phyloP scores from a whole-genome alignment of 2,888 invertebrate genomes.

The Nemoura dubitans region DNA sequence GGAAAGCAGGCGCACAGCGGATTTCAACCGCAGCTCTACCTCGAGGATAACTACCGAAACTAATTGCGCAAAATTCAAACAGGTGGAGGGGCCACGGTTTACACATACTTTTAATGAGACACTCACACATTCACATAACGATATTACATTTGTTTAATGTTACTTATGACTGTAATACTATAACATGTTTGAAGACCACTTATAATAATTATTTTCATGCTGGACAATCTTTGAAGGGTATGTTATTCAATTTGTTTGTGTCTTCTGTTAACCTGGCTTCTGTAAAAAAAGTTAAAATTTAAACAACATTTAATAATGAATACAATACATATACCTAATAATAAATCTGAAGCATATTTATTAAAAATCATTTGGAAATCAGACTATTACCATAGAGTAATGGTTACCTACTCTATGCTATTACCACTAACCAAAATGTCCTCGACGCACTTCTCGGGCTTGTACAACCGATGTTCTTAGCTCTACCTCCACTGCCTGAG shows the following conservation, averaged over 20 bases:
- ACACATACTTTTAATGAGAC: no score
- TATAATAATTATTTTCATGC: neutral
- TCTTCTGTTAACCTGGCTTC: conserved; percentile 70
- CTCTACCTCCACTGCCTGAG: conserved; percentile 75
- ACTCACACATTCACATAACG: no score
- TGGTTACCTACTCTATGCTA: no score
- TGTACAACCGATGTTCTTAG: conserved; percentile 78
- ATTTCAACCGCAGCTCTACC: neutral
- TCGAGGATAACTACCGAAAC: neutral
- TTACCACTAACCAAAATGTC: conserved; percentile 68
- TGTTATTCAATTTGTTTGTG: conserved; percentile 71
- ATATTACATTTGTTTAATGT: no score
- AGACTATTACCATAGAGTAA: no score
- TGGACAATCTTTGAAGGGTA: conserved; percentile 56
- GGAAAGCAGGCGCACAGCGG: neutral
- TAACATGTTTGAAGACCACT: neutral
- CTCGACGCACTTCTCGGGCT: conserved; percentile 72
- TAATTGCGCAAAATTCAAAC: neutral
- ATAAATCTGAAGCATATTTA: no score
- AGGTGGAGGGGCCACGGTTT: neutral
- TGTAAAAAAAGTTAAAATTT: conserved; percentile 59
- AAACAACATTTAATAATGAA: conserved; percentile 36
- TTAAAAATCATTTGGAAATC: no score
- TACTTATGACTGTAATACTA: neutral
- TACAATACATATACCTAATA: neutral